Evolutionary conservation across 2,888 invertebrate genomes (phyloP).

Genomic region (Caenorhabditis imperialis): DNA sequence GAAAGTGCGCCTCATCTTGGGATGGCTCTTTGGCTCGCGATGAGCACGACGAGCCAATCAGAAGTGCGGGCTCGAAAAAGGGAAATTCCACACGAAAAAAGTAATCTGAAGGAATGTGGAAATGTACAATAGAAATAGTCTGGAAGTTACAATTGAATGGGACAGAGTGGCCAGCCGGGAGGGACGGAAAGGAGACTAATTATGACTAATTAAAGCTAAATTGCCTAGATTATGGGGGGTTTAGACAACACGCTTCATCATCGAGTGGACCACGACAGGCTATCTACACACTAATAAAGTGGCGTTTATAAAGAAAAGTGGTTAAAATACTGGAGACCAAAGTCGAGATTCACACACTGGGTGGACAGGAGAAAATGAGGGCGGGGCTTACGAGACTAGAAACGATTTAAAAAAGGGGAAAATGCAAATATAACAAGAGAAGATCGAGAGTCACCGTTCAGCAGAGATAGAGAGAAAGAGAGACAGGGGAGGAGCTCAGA

Average conservation of each 20-base stretch:
- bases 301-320: conserved; percentile 3
- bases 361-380: no score
- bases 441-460: neutral
- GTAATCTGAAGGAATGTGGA: neutral
- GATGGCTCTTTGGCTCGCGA: no score
- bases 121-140: conserved; percentile 8
- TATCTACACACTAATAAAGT: conserved; percentile 36
- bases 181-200: conserved; percentile 19
- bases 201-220: no score
- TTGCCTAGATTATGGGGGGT: no score
- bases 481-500: conserved; percentile 13
- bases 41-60: no score
- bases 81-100: conserved; percentile 27
- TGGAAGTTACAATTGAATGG: conserved; percentile 2
- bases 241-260: neutral
- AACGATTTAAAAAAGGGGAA: conserved; percentile 12
- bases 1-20: no score
- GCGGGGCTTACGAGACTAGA: no score
- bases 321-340: conserved; percentile 25
- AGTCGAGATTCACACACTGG: conserved; percentile 20
- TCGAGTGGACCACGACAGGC: conserved; percentile 5
- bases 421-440: neutral
- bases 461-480: neutral
- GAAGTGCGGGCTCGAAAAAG: no score
- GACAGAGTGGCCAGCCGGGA: conserved; percentile 5